These are phyloP conservation scores for Drosophila peninsularis DNA, from an alignment of 2,888 invertebrate genomes.

Conservation along the genomic window DNA sequence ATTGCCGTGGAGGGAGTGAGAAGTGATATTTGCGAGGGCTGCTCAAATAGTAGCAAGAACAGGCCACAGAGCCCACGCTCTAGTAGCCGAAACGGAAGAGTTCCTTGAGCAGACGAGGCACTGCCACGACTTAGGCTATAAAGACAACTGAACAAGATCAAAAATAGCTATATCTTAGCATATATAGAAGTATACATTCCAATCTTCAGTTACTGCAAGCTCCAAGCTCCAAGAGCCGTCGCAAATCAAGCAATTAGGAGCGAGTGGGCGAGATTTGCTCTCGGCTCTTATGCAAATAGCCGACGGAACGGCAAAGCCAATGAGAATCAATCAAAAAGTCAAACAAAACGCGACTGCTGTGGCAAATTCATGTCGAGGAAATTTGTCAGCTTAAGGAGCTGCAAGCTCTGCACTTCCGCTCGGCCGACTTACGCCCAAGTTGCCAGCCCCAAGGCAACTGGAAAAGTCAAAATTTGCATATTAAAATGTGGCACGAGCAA, in stretches of 20 bases:
- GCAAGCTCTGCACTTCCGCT: conserved; percentile 34
- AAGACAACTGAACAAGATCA: not conserved
- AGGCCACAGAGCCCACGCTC: no score
- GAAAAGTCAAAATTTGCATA: conserved; percentile 54
- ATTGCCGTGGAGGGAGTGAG: no score
- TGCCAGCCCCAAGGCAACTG: conserved; percentile 7
- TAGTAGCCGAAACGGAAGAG: no score
- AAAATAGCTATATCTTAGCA: not conserved
- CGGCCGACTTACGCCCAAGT: conserved; percentile 42
- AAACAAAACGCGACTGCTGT: conserved; percentile 30
- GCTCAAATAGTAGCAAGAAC: no score
- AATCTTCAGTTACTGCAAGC: not conserved
- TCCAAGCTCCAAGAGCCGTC: not conserved
- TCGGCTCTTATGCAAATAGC: conserved; percentile 3
- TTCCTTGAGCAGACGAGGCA: no score
- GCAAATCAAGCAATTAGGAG: conserved; percentile 1
- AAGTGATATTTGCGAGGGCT: no score
- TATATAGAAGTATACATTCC: not conserved
- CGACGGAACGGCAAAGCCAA: not conserved
- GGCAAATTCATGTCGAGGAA: conserved; percentile 26
- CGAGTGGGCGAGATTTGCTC: not conserved
- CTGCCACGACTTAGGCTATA: no score
- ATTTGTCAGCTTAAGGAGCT: conserved; percentile 24
- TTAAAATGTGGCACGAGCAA: conserved; percentile 16
- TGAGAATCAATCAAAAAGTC: conserved; percentile 51